These are phyloP conservation scores for Calameuta pallipes DNA, from an alignment of 2,888 invertebrate genomes.

Conservation along the genomic window DNA sequence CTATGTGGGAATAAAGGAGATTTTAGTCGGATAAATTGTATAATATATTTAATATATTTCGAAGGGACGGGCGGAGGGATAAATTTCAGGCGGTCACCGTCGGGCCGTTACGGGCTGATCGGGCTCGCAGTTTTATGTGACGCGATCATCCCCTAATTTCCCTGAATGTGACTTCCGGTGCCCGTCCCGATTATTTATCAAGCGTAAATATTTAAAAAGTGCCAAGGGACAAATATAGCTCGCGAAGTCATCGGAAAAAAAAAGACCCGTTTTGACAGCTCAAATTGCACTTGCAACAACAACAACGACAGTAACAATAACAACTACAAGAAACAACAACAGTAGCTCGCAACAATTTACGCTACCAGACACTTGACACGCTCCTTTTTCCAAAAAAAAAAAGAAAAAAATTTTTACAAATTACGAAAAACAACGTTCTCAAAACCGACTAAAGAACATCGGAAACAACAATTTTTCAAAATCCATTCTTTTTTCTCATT, in stretches of 20 bases:
- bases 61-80: slow-evolving; percentile 25
- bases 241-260: slow-evolving; percentile 18
- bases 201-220: slow-evolving; percentile 58
- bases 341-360: slow-evolving; percentile 27
- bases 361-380: slow-evolving; percentile 31
- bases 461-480: neutral
- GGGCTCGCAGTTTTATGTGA: slow-evolving; percentile 62
- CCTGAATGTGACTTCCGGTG: slow-evolving; percentile 17
- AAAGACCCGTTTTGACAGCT: slow-evolving; percentile 12
- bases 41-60: slow-evolving; percentile 66
- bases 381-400: slow-evolving; percentile 32
- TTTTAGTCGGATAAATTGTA: slow-evolving; percentile 64
- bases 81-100: slow-evolving; percentile 7
- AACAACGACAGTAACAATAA: slow-evolving; percentile 10
- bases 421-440: neutral
- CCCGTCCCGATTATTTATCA: slow-evolving; percentile 55
- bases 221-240: slow-evolving; percentile 35
- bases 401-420: slow-evolving; percentile 11
- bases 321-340: slow-evolving; percentile 9
- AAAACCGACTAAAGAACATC: neutral
- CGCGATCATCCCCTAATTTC: slow-evolving; percentile 26
- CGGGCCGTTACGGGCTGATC: slow-evolving; percentile 34
- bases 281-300: slow-evolving; percentile 11
- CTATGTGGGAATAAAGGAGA: slow-evolving; percentile 56
- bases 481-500: slow-evolving; percentile 29